Evolutionary conservation across 2,113 vertebrate genomes (phyloP), one percentile per base, ranked within the genome.

Genomic region (Xiphophorus hellerii): DNA sequence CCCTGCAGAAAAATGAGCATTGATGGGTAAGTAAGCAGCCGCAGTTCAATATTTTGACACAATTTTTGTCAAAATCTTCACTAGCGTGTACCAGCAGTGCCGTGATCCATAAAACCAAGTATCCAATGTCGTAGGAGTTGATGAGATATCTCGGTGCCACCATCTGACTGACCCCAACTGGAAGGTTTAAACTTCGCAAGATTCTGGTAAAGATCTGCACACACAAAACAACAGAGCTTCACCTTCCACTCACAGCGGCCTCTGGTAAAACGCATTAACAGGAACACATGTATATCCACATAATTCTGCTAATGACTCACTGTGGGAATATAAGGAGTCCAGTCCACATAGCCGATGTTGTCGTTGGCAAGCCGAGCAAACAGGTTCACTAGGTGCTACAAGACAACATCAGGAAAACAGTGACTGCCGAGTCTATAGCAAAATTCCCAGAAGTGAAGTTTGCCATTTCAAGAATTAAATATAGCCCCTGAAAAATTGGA

Each of bases 331-430:
- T 97, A 97, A 0, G 96, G 95, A 87, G 96, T 96, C 97, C 97
- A 98, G 79, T 97, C 95, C 85, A 98, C 96, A 84, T 97, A 98
- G 80, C 97, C 97, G 35, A 98, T 98, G 93, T 97, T 97, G 84
- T 98, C 96, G 31, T 95, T 96, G 84, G 96, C 96, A 88, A 98
- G 93, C 66, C 97, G 96, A 85, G 97, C 96, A 87, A 98, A 97
- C 70, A 98, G 95, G 93, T 97, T 98, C 80, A 98, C 97, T 25
- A 98, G 88, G 91, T 96, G 95, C 97, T 98, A 88, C 37, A 4
- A 69, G 69, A 89, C 69, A 80, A 74, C 58, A 83, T 67, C 13
- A 77, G 15, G 60, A 35, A 81, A 84, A 80, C 69, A 88, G 60
- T 88, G 66, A 82, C 48, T 22, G 22, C 0, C 51, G 8, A 78